Percentiles rank a stretch among this genome's conserved stretches.
phyloP scores from a whole-genome alignment of 2,888 invertebrate species.

The Muschampia plurimacula region DNA sequence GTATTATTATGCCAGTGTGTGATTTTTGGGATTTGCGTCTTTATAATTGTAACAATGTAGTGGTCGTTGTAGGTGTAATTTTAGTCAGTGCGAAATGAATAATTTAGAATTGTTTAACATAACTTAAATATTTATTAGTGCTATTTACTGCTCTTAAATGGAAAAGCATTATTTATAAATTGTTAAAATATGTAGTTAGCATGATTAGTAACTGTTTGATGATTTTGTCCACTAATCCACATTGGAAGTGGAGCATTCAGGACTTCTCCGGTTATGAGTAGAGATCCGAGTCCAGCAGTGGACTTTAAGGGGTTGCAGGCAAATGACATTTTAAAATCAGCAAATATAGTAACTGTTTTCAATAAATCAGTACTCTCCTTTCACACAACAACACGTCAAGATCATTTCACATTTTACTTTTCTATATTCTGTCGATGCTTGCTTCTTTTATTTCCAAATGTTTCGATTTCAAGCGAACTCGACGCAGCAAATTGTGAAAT shows the following conservation, averaged over 20 bases:
- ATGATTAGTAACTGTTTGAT: no score
- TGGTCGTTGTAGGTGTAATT: neutral
- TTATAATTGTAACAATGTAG: slow-evolving; percentile 22
- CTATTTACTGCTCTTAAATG: no score
- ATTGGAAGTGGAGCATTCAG: no score
- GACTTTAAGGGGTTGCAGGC: no score
- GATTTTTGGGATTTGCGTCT: slow-evolving; percentile 30
- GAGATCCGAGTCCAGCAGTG: no score
- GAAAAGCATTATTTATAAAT: no score
- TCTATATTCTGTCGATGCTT: slow-evolving; percentile 34
- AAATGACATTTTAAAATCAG: neutral
- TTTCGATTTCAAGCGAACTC: slow-evolving; percentile 43
- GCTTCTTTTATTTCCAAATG: slow-evolving; percentile 44
- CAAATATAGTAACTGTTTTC: neutral
- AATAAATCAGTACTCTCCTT: slow-evolving; percentile 4
- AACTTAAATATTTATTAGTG: no score
- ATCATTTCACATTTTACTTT: slow-evolving; percentile 35
- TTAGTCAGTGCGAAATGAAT: neutral
- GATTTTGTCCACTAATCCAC: no score
- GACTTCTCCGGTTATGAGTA: no score
- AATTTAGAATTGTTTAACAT: neutral
- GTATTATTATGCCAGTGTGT: slow-evolving; percentile 43
- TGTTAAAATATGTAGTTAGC: no score
- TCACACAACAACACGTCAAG: slow-evolving; percentile 28
- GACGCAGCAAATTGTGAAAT: slow-evolving; percentile 46